Conservation (phyloP, 2,888 invertebrate species). For the Lysandra coridon region DNA sequence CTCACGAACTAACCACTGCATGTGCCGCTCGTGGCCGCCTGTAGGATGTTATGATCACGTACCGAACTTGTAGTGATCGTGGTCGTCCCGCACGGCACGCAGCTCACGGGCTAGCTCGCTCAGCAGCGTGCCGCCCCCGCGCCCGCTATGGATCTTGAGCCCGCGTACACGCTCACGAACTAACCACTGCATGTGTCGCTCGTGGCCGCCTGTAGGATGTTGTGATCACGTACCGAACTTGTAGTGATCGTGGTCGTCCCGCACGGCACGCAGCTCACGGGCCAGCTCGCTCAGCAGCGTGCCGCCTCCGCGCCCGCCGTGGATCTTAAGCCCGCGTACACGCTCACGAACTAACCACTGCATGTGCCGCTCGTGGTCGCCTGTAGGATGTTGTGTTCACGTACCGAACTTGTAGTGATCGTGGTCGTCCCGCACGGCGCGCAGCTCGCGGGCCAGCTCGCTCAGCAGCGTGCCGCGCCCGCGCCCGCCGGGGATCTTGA, state of each 20-base stretch:
- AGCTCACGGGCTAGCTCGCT: conserved; percentile 93
- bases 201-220: conserved; percentile 91
- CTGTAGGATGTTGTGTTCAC: conserved; percentile 87
- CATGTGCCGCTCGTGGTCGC: conserved; percentile 91
- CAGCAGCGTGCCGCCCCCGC: conserved; percentile 90
- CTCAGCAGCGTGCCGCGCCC: conserved; percentile 92
- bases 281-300: conserved; percentile 92
- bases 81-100: conserved; percentile 90
- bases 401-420: conserved; percentile 41
- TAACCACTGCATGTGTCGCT: conserved; percentile 90
- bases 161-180: conserved; percentile 93
- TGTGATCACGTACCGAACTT: conserved; percentile 69
- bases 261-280: conserved; percentile 90
- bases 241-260: conserved; percentile 82
- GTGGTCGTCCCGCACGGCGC: conserved; percentile 89
- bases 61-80: conserved; percentile 41
- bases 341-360: conserved; percentile 93
- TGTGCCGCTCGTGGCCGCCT: conserved; percentile 91
- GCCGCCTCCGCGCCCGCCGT: conserved; percentile 90
- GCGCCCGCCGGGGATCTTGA: conserved; percentile 87
- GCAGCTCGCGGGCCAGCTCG: conserved; percentile 92
- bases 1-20: conserved; percentile 92
- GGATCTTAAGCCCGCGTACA: conserved; percentile 87
- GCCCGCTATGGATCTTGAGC: conserved; percentile 87
- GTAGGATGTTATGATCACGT: conserved; percentile 85